Evolutionary conservation across 1,140 invertebrate genomes (phyloP).

Genomic region (Zophobas atratus): DNA sequence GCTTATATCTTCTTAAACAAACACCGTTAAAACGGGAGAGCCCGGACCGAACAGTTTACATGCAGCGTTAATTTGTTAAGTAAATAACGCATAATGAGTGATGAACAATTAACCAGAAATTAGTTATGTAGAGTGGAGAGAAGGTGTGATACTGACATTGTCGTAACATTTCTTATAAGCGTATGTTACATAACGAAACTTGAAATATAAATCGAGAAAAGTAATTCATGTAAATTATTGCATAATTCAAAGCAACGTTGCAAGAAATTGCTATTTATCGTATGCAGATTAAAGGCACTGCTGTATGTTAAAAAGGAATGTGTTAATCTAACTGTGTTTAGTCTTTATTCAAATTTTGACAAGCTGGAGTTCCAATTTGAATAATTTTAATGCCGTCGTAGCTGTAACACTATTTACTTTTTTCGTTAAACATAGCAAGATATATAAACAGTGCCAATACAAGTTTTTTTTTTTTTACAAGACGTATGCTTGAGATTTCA

Average conservation of each 20-base stretch:
- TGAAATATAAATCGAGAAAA: slow-evolving; percentile 21
- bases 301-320: neutral
- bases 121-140: slow-evolving; percentile 18
- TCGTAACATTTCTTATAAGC: neutral
- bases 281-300: slow-evolving; percentile 21
- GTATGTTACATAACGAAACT: slow-evolving; percentile 10
- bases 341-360: neutral
- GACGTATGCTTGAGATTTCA: too few relatives aligned
- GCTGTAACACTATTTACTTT: too few relatives aligned
- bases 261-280: slow-evolving; percentile 37
- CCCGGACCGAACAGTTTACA: slow-evolving; percentile 14
- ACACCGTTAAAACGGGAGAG: slow-evolving; percentile 11
- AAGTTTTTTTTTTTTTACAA: too few relatives aligned
- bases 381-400: too few relatives aligned
- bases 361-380: neutral
- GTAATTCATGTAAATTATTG: neutral
- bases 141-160: slow-evolving; percentile 22
- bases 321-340: neutral
- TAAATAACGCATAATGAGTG: slow-evolving; percentile 17
- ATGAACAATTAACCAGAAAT: slow-evolving; percentile 18
- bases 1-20: slow-evolving; percentile 34
- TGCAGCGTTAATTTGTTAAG: slow-evolving; percentile 27
- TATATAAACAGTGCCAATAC: too few relatives aligned
- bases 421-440: too few relatives aligned
- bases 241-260: slow-evolving; percentile 34